Conservation (phyloP, 2,113 vertebrate species). For the Thunnus thynnus region DNA sequence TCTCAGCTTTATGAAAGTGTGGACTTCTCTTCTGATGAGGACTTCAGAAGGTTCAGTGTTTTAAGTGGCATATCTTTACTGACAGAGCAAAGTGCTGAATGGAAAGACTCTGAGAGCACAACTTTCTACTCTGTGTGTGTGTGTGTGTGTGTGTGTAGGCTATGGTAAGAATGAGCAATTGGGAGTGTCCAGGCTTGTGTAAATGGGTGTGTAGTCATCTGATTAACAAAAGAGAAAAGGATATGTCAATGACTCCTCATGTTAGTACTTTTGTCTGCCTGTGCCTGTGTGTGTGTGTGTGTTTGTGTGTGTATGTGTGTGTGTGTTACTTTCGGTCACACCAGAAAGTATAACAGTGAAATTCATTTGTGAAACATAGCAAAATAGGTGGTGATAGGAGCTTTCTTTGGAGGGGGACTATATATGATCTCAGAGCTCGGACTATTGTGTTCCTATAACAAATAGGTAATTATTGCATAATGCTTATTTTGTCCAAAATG, state of each 20-base stretch:
- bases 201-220: conserved; percentile 1
- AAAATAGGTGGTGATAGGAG: too few relatives aligned
- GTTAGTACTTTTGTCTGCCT: not conserved
- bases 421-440: too few relatives aligned
- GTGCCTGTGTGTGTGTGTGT: not conserved
- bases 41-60: conserved; percentile 78
- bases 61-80: conserved; percentile 72
- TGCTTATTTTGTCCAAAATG: too few relatives aligned
- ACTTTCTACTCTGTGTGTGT: conserved; percentile 25
- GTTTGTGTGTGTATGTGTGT: not conserved
- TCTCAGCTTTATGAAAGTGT: conserved; percentile 76
- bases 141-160: not conserved
- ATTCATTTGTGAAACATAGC: too few relatives aligned
- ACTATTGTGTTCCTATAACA: too few relatives aligned
- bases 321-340: not conserved
- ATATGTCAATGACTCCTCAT: not conserved
- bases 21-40: conserved; percentile 78
- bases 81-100: conserved; percentile 66
- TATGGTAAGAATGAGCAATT: not conserved
- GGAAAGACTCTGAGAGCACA: conserved; percentile 43
- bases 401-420: too few relatives aligned
- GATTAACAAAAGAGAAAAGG: not conserved
- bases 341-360: not conserved
- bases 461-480: too few relatives aligned
- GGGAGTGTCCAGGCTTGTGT: not conserved